These are phyloP conservation scores for Origma solitaria DNA, from an alignment of 2,113 vertebrate genomes.

Conservation along the genomic window DNA sequence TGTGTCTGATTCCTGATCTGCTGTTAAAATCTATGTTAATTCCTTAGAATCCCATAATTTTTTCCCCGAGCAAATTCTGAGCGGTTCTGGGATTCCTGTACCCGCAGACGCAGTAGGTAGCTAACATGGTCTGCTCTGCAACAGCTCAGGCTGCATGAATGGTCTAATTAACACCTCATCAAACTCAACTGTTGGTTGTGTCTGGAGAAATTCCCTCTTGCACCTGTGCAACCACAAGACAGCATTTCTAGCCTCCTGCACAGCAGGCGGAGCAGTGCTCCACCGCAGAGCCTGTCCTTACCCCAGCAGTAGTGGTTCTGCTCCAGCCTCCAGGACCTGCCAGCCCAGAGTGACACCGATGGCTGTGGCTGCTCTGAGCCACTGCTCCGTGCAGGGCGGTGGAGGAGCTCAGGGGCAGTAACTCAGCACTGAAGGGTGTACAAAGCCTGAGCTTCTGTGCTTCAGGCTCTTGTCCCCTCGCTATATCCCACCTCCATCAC, in stretches of 20 bases:
- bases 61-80: not conserved
- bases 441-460: not conserved
- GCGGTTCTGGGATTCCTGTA: slow-evolving; percentile 26
- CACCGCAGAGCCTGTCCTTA: not conserved
- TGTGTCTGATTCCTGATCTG: not conserved
- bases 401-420: not conserved
- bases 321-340: not conserved
- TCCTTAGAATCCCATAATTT: slow-evolving; percentile 24
- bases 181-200: slow-evolving; percentile 31
- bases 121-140: slow-evolving; percentile 1
- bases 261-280: not conserved
- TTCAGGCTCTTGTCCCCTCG: not conserved
- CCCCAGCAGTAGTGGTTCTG: not conserved
- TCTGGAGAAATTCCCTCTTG: slow-evolving; percentile 53
- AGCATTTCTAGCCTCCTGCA: not conserved
- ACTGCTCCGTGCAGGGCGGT: accelerated
- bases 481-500: not conserved
- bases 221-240: slow-evolving; percentile 39
- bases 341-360: not conserved
- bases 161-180: slow-evolving; percentile 71
- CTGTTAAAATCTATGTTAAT: slow-evolving; percentile 36
- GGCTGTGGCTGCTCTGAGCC: not conserved
- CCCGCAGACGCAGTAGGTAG: not conserved
- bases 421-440: not conserved
- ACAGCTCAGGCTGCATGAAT: slow-evolving; percentile 54